A percentile compares a stretch with the other conserved stretches of the same genome.
Conservation (phyloP, 2,797 vertebrate species). For the Neosalanx taihuensis region DNA sequence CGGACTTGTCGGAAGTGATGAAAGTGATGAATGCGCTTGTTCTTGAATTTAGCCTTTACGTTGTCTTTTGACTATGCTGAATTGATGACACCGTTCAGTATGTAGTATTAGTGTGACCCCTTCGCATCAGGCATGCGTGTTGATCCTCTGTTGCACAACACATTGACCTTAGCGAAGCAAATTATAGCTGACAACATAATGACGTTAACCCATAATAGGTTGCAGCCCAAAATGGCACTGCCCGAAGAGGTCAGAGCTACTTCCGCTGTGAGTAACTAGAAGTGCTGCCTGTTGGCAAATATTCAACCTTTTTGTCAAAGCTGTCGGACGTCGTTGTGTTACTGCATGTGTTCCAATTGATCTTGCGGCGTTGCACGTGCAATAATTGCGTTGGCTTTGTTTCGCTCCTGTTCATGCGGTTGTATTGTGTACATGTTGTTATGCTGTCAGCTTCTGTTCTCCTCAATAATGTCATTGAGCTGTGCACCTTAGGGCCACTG, state of each 20-base stretch:
- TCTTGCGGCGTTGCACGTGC: not conserved
- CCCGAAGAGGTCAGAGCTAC: too few species aligned
- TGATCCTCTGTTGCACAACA: not conserved
- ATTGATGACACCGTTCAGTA: too few species aligned
- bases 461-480: too few species aligned
- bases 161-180: not conserved
- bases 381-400: not conserved
- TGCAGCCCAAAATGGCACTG: not conserved
- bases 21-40: slow-evolving; percentile 2
- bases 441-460: too few species aligned
- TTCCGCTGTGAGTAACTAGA: too few species aligned
- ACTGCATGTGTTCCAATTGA: not conserved
- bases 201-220: not conserved
- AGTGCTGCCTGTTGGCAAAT: not conserved
- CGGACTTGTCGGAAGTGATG: not conserved
- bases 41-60: not conserved
- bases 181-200: too few species aligned
- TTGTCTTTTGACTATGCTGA: too few species aligned
- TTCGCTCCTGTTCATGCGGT: not conserved
- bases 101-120: not conserved
- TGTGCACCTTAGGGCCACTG: too few species aligned
- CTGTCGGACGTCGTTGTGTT: not conserved
- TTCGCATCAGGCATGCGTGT: not conserved
- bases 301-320: not conserved
- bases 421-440: too few species aligned